phyloP scores from a whole-genome alignment of 2,113 vertebrate species.

The Labrus mixtus region DNA sequence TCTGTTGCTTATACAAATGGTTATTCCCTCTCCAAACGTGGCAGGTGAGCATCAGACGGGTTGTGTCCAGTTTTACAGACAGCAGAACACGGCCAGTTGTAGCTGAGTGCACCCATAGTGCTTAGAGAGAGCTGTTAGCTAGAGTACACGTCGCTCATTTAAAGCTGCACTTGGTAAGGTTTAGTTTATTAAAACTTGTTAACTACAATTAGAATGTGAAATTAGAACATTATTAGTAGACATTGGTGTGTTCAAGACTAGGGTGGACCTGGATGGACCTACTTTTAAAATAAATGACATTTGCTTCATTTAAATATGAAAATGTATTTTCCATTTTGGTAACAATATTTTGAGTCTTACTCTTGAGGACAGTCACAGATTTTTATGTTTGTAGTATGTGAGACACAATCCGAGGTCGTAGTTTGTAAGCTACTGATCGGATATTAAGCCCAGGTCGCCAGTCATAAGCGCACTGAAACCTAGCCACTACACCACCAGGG shows the following conservation, averaged over 20 bases:
- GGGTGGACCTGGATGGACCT: background rate
- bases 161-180: slow-evolving; percentile 53
- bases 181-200: background rate
- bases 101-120: slow-evolving; percentile 31
- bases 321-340: background rate
- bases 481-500: slow-evolving; percentile 12
- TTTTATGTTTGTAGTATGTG: background rate
- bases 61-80: slow-evolving; percentile 55
- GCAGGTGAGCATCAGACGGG: background rate
- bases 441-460: background rate
- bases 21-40: background rate
- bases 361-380: background rate
- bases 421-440: background rate
- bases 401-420: background rate
- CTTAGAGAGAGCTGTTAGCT: slow-evolving; percentile 43
- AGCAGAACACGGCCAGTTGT: slow-evolving; percentile 44
- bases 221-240: background rate
- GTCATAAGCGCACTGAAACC: background rate
- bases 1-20: slow-evolving; percentile 16
- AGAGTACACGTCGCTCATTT: background rate
- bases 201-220: background rate
- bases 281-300: background rate
- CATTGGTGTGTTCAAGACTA: no score
- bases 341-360: background rate
- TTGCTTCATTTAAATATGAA: background rate